A percentile compares a stretch with the other conserved stretches of the same genome.
Evolutionary conservation across 2,888 invertebrate species (phyloP).

Genomic region (Acanthosepion pharaonis): DNA sequence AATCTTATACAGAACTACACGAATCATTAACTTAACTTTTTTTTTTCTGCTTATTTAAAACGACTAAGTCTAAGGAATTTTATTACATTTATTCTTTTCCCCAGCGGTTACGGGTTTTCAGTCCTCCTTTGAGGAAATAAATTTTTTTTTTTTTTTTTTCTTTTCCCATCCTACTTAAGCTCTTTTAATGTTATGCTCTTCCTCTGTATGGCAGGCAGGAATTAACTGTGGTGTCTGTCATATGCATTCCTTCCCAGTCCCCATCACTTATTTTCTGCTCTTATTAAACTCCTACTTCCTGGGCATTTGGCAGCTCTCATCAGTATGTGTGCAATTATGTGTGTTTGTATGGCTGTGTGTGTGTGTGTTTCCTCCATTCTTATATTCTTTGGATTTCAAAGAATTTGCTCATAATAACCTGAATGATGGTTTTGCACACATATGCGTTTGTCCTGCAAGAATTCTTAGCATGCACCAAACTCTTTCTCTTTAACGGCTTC

Average conservation of each 20-base stretch:
- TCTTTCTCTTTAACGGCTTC: background rate
- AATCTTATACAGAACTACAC: background rate
- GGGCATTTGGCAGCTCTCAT: slow-evolving; percentile 33
- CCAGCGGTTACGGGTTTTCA: slow-evolving; percentile 33
- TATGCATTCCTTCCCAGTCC: background rate
- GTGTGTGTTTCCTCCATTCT: background rate
- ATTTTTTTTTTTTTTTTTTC: no score
- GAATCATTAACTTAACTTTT: background rate
- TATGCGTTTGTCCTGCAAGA: background rate
- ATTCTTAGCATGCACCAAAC: slow-evolving; percentile 3
- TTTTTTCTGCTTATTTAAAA: background rate
- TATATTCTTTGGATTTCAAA: background rate
- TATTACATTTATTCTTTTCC: background rate
- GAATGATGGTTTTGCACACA: background rate
- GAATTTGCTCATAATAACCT: background rate
- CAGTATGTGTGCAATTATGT: background rate
- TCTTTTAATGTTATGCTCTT: background rate
- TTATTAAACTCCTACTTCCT: background rate
- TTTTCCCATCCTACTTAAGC: no score
- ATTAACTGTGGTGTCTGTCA: background rate
- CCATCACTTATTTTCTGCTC: background rate
- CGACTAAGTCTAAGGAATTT: background rate
- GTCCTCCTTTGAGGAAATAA: slow-evolving; percentile 15
- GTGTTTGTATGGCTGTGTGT: background rate
- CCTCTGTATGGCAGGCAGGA: background rate